These are phyloP conservation scores for Trypoxylus dichotomus DNA, from an alignment of 1,140 invertebrate species.

Conservation along the genomic window DNA sequence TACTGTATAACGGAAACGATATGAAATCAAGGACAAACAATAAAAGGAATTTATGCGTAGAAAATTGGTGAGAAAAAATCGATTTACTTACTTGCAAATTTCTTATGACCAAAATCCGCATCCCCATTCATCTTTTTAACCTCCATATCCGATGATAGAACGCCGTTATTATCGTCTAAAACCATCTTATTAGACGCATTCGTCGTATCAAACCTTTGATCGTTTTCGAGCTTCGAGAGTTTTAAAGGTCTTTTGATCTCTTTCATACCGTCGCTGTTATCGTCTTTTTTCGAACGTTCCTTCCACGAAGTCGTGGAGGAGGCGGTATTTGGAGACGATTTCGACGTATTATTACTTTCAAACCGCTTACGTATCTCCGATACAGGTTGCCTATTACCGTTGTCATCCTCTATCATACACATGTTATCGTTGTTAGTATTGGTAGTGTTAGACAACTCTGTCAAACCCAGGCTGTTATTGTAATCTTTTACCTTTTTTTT, in stretches of 20 bases:
- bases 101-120: not conserved
- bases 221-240: not conserved
- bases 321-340: not conserved
- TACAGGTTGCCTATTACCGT: slow-evolving; percentile 59
- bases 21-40: too few species aligned
- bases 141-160: not conserved
- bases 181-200: not conserved
- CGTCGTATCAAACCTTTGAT: not conserved
- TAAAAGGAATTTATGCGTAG: too few species aligned
- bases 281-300: not conserved
- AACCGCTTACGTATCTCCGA: slow-evolving; percentile 60
- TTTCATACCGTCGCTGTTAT: slow-evolving; percentile 21
- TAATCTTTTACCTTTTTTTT: slow-evolving; percentile 53
- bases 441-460: slow-evolving; percentile 43
- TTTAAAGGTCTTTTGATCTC: not conserved
- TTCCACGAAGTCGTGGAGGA: not conserved
- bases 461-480: slow-evolving; percentile 37
- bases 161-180: not conserved
- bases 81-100: not conserved
- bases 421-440: slow-evolving; percentile 37
- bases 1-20: too few species aligned
- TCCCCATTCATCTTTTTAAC: not conserved
- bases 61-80: too few species aligned
- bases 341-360: too few species aligned
- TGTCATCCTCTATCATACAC: slow-evolving; percentile 54